Evolutionary conservation across 2,797 vertebrate genomes (phyloP).

Genomic region (Ambastaia sidthimunki): DNA sequence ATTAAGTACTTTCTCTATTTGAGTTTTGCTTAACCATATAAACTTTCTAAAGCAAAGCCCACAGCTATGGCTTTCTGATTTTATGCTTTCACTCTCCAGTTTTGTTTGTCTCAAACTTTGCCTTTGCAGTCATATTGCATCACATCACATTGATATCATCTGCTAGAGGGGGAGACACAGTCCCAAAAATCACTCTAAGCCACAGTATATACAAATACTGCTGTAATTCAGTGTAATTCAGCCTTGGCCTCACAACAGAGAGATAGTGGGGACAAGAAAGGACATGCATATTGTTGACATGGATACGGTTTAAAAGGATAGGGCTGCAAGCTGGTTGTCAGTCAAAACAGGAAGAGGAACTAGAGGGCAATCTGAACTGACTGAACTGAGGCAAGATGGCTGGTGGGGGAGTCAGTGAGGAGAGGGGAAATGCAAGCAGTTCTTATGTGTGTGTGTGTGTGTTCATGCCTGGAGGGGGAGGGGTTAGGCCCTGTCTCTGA

Average conservation of each 20-base stretch:
- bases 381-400: constrained; percentile 21
- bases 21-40: no score
- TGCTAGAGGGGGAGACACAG: neutral
- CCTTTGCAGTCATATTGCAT: constrained; percentile 41
- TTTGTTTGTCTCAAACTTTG: constrained; percentile 20
- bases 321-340: constrained; percentile 3
- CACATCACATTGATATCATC: constrained; percentile 37
- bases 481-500: constrained; percentile 46
- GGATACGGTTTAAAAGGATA: constrained; percentile 46
- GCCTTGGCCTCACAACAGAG: neutral
- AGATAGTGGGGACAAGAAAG: constrained; percentile 9
- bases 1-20: no score
- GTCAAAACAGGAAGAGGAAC: constrained; percentile 33
- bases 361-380: constrained; percentile 13
- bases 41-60: no score
- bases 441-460: constrained; percentile 33
- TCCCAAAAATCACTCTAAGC: neutral
- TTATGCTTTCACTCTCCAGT: no score
- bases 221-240: neutral
- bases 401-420: constrained; percentile 2
- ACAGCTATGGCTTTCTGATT: no score
- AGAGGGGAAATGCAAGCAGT: neutral
- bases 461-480: constrained; percentile 54
- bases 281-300: constrained; percentile 50
- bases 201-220: constrained; percentile 19